A percentile compares a stretch with the other conserved stretches of the same genome.
phyloP scores from a whole-genome alignment of 2,797 vertebrate genomes.

The Petrocephalus sullivani region DNA sequence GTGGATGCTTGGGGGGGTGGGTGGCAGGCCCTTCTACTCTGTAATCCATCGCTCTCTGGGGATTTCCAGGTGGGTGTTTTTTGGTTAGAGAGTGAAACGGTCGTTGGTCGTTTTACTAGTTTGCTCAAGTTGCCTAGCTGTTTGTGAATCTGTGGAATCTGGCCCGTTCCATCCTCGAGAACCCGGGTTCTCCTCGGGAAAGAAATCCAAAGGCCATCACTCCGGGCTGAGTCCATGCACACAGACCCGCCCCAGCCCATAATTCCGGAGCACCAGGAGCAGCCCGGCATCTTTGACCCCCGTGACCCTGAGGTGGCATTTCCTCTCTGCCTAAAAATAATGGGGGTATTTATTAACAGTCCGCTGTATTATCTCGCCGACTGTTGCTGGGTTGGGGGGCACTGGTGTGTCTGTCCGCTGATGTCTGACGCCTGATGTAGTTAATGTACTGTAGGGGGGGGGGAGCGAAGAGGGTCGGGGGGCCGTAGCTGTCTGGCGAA shows the following conservation, averaged over 20 bases:
- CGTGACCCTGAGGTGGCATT: constrained; percentile 38
- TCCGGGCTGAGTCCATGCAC: neutral
- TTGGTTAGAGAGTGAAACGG: neutral
- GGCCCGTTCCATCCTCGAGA: neutral
- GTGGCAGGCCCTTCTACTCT: neutral
- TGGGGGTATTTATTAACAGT: constrained; percentile 34
- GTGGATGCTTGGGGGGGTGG: neutral
- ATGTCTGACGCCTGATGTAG: neutral
- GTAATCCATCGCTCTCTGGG: neutral
- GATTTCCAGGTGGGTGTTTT: neutral
- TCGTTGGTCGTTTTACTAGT: neutral
- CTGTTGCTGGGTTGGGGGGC: neutral
- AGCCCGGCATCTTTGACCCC: constrained; percentile 36
- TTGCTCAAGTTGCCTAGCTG: neutral
- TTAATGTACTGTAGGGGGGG: neutral
- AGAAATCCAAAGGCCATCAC: neutral
- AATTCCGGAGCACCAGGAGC: constrained; percentile 22
- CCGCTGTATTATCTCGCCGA: constrained; percentile 2
- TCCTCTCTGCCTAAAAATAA: constrained; percentile 34
- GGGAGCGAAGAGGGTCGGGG: neutral
- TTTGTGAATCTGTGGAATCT: neutral
- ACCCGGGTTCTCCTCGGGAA: neutral
- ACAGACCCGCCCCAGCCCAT: neutral
- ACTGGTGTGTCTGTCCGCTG: neutral
- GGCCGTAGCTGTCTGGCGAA: neutral